These are phyloP conservation scores for Heterodera schachtii DNA, from an alignment of 1,140 invertebrate genomes.

Conservation along the genomic window DNA sequence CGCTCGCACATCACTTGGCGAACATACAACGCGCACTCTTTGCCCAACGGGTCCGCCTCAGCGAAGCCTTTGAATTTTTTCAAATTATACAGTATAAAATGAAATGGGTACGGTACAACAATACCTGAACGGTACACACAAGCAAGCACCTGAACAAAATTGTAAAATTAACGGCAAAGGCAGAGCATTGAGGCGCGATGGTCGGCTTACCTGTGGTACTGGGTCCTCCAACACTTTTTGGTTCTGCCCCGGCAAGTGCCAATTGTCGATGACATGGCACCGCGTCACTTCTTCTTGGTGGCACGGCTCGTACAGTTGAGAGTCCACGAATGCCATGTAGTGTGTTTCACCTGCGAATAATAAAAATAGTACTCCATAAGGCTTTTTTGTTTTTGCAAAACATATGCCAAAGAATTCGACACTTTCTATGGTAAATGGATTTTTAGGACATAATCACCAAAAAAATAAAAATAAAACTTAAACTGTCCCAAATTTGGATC, in stretches of 20 bases:
- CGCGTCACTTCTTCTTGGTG: slow-evolving; percentile 78
- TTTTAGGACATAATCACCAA: too few relatives aligned
- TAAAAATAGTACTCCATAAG: too few relatives aligned
- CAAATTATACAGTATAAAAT: too few relatives aligned
- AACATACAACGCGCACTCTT: slow-evolving; percentile 76
- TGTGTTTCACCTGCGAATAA: too few relatives aligned
- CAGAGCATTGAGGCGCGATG: too few relatives aligned
- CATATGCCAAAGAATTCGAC: too few relatives aligned
- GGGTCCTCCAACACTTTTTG: slow-evolving; percentile 46
- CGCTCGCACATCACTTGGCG: slow-evolving; percentile 86
- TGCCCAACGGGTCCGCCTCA: slow-evolving; percentile 69
- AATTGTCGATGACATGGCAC: slow-evolving; percentile 77
- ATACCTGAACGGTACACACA: slow-evolving; percentile 79
- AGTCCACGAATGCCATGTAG: slow-evolving; percentile 72
- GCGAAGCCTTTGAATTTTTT: slow-evolving; percentile 69
- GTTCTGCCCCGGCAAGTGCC: slow-evolving; percentile 69
- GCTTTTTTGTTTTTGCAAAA: too few relatives aligned
- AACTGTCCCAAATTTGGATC: too few relatives aligned
- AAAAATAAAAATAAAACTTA: too few relatives aligned
- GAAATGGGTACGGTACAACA: too few relatives aligned
- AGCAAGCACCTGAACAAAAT: slow-evolving; percentile 75
- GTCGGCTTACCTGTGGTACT: slow-evolving; percentile 41
- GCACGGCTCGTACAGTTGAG: slow-evolving; percentile 81
- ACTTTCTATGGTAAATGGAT: too few relatives aligned
- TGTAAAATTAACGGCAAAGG: too few relatives aligned